Evolutionary conservation across 2,113 vertebrate species (phyloP).

Genomic region (Colius striatus): DNA sequence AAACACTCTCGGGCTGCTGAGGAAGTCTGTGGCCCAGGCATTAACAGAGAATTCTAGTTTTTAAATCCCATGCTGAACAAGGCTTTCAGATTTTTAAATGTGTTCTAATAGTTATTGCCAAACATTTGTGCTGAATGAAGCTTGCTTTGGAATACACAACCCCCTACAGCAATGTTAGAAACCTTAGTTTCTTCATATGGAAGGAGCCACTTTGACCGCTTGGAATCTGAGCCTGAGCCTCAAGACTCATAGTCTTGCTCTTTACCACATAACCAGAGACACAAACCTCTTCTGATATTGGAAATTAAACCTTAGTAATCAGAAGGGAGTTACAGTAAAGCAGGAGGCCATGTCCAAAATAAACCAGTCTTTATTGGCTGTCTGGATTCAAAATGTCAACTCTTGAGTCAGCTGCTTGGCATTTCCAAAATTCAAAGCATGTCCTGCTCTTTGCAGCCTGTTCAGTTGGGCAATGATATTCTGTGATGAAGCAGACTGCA

Average conservation of each 20-base stretch:
- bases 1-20: background rate
- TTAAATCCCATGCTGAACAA: background rate
- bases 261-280: background rate
- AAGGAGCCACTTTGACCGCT: background rate
- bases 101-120: background rate
- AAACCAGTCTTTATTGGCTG: background rate
- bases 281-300: background rate
- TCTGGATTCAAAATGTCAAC: background rate
- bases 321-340: background rate
- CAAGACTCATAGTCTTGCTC: background rate
- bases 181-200: background rate
- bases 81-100: background rate
- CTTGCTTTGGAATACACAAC: background rate
- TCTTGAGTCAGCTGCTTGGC: background rate
- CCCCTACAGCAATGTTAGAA: background rate
- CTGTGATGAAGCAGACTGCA: background rate
- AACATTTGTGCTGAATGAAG: background rate
- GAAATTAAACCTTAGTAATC: background rate
- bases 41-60: background rate
- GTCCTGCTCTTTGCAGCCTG: background rate
- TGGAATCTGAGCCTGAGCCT: background rate
- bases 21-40: background rate
- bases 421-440: background rate
- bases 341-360: background rate
- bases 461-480: background rate